Evolutionary conservation across 2,113 vertebrate species (phyloP).

Genomic region (Halcyon malimbica): DNA sequence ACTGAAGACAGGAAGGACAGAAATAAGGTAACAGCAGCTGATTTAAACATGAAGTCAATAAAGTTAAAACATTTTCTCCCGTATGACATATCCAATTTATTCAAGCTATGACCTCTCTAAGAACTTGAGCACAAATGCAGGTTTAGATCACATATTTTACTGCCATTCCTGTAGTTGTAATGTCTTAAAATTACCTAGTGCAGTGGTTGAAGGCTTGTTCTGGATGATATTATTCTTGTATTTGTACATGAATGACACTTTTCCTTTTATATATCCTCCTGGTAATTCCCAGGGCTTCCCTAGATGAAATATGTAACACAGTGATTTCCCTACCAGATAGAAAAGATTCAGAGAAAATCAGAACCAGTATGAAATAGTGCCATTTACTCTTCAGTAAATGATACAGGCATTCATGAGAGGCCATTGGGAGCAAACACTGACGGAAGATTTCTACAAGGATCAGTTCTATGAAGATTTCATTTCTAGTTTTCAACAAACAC

Average conservation of each 20-base stretch:
- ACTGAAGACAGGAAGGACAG: neutral
- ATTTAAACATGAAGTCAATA: neutral
- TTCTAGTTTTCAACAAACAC: neutral
- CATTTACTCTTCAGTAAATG: neutral
- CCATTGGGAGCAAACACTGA: neutral
- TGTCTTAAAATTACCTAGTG: neutral
- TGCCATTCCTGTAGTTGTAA: neutral
- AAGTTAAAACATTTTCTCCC: neutral
- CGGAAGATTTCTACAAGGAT: neutral
- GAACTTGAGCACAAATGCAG: neutral
- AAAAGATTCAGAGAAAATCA: neutral
- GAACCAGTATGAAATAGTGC: neutral
- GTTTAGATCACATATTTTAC: neutral
- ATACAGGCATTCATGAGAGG: neutral
- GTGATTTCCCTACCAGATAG: neutral
- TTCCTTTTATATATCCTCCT: neutral
- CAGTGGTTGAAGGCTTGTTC: neutral
- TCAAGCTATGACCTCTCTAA: neutral
- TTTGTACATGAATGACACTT: neutral
- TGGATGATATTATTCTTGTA: neutral
- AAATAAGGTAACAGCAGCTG: neutral
- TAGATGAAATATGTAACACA: neutral
- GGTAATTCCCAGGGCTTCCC: neutral
- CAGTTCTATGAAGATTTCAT: neutral
- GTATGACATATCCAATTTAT: accelerated